Conservation (phyloP, 2,797 vertebrate genomes). For the Dermochelys coriacea region DNA sequence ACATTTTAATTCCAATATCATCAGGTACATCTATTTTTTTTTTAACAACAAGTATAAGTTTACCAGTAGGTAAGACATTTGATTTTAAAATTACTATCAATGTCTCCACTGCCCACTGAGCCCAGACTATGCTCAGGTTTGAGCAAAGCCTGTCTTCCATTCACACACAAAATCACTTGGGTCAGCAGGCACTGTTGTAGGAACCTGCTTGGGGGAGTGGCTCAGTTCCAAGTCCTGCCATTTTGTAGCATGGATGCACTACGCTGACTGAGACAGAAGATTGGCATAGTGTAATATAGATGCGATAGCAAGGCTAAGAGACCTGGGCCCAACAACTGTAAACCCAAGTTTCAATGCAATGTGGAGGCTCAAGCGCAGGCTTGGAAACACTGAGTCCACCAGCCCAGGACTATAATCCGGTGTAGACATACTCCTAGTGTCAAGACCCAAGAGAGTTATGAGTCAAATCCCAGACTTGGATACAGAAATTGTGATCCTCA, state of each 20-base stretch:
- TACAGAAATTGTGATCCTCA: neutral
- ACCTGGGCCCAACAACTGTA: neutral
- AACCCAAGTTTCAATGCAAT: neutral
- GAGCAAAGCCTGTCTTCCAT: neutral
- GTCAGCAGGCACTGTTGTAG: neutral
- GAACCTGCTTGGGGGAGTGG: neutral
- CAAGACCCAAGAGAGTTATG: fast-evolving
- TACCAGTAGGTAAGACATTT: neutral
- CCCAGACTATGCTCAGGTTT: neutral
- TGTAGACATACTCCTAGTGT: too few species aligned
- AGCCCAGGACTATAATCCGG: neutral
- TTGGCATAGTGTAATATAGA: neutral
- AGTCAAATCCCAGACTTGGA: neutral
- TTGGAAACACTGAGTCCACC: neutral
- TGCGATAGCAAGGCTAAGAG: neutral
- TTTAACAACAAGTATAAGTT: neutral
- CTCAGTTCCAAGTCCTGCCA: neutral
- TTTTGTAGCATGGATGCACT: neutral
- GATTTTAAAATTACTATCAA: neutral
- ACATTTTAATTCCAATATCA: fast-evolving
- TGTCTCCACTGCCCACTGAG: neutral
- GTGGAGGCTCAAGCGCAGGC: neutral
- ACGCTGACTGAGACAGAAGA: neutral
- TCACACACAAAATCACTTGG: neutral
- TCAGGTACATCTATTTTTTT: neutral